A percentile compares a stretch with the other conserved stretches of the same genome.
Conservation (phyloP, 2,888 invertebrate genomes). For the Pyrrhosoma nymphula region DNA sequence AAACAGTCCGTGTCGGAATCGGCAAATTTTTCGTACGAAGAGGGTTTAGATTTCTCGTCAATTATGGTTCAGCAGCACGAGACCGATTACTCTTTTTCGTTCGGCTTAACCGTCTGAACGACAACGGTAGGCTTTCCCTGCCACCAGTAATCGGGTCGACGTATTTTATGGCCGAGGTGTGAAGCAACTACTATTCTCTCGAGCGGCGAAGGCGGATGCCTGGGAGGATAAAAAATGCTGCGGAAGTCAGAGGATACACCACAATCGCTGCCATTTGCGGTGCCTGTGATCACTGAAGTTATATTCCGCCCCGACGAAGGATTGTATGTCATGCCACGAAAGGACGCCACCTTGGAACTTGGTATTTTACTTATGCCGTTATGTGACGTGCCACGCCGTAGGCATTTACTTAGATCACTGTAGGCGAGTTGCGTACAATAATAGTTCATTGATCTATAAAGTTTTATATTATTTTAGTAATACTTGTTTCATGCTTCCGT, state of each 20-base stretch:
- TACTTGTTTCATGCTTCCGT: too few relatives aligned
- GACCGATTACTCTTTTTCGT: slow-evolving; percentile 32
- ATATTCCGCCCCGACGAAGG: not conserved
- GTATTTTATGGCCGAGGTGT: slow-evolving; percentile 36
- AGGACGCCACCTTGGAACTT: not conserved
- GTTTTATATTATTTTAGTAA: too few relatives aligned
- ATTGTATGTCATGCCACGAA: not conserved
- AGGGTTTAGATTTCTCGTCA: not conserved
- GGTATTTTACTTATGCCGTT: not conserved
- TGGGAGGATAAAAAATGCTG: not conserved
- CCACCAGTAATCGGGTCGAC: not conserved
- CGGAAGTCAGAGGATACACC: not conserved
- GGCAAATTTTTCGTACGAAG: not conserved
- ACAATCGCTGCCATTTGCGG: slow-evolving; percentile 19
- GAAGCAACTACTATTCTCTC: slow-evolving; percentile 26
- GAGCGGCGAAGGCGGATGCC: slow-evolving; percentile 12
- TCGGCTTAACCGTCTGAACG: not conserved
- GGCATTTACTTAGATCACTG: too few relatives aligned
- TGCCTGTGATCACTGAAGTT: slow-evolving; percentile 23
- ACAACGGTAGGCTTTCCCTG: not conserved
- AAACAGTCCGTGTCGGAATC: slow-evolving; percentile 16
- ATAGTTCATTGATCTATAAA: too few relatives aligned
- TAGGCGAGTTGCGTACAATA: too few relatives aligned
- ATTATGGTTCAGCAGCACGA: slow-evolving; percentile 5
- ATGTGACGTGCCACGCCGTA: not conserved